Conservation (phyloP, 2,113 vertebrate genomes). For the Callipepla californica region DNA sequence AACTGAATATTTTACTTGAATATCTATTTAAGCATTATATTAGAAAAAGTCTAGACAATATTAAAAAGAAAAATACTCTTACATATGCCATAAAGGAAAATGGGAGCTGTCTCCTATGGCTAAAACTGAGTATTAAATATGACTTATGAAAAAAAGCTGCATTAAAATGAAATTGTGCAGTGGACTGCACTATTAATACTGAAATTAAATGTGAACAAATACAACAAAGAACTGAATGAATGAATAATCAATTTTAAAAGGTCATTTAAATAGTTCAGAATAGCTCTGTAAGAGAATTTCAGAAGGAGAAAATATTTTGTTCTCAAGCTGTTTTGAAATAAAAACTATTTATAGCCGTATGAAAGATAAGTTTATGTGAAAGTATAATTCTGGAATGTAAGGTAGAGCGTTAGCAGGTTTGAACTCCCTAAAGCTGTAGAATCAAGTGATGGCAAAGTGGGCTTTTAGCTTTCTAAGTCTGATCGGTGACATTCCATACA, state of each 20-base stretch:
- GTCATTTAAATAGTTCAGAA: constrained; percentile 47
- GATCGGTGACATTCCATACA: not conserved
- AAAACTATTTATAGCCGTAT: not conserved
- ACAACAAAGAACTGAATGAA: constrained; percentile 42
- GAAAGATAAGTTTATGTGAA: not conserved
- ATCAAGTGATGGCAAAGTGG: not conserved
- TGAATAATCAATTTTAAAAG: constrained; percentile 56
- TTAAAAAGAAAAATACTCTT: constrained; percentile 43
- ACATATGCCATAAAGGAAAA: constrained; percentile 4
- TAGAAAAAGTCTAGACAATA: constrained; percentile 25
- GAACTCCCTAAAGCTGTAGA: not conserved
- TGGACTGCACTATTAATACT: constrained; percentile 44
- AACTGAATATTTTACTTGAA: not conserved
- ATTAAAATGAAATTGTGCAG: constrained; percentile 50
- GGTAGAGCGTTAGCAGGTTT: not conserved
- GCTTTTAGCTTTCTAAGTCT: not conserved
- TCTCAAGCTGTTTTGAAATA: constrained; percentile 3
- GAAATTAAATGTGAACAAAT: constrained; percentile 67
- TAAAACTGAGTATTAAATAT: constrained; percentile 26
- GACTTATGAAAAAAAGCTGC: constrained; percentile 28
- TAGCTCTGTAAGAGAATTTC: constrained; percentile 3
- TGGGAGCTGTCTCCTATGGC: constrained; percentile 33
- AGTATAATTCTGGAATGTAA: not conserved
- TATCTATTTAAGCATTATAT: constrained; percentile 12
- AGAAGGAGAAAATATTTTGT: not conserved